Evolutionary conservation across 2,888 invertebrate species (phyloP), one percentile per base, ranked within the genome.

Genomic region (Troides helena): DNA sequence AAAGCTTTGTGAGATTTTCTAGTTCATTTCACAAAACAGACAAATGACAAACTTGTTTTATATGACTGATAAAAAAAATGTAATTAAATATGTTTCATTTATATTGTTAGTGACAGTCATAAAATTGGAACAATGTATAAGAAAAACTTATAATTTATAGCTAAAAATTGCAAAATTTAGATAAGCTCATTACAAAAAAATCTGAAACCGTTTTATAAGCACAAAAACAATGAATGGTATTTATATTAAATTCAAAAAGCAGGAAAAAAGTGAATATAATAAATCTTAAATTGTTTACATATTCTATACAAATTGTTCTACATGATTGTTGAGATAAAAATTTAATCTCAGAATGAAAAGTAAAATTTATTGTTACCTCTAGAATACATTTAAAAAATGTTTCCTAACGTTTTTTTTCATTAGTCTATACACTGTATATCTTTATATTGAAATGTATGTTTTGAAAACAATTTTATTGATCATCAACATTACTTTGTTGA

Each of bases 351-450:
- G 8, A 59, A 59, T 14, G 67, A 66, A 70, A 58, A 63, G 25
- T 63, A 69, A 63, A 70, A 61, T 65, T 69, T 71, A 70, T 68
- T 73, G 66, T 70, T 70, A 69, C 25, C 70, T 39, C 65, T 73
- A 73, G 69, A 67, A 56, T 69, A 73, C 71, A 17, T 67, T 62
- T 62, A 59, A 59, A 71, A 66, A 63, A 67, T 1, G 62, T 69
- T 66, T 25, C 57, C 2, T 23, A 1, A 58, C 23, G 25, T 23
- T 58, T 23, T 21, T 21, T 23, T 23, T 53, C 1, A 4, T 53
- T 53, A 53, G n/a, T 53, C 7, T 53, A 53, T 58, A 14, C 23
- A 58, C 21, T 56, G n/a, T 8, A 56, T n/a, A 21, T 21, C 21
- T 21, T 21, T 56, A 56, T 21, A 21, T 21, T n/a, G 57, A 58